Evolutionary conservation across 2,113 vertebrate genomes (phyloP).

Genomic region (Sus scrofa): DNA sequence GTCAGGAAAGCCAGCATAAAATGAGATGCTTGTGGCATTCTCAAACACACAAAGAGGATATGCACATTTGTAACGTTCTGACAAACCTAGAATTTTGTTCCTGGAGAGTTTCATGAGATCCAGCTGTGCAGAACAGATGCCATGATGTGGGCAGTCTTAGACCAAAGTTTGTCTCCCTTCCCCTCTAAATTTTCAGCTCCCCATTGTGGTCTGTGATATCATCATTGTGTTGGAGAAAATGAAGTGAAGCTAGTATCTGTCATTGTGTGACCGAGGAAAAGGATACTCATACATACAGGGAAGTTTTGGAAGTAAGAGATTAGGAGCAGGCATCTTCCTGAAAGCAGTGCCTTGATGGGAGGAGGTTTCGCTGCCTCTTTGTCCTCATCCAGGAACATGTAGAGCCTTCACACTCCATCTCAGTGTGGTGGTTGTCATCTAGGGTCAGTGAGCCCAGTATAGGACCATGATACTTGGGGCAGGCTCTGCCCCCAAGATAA

Average conservation of each 20-base stretch:
- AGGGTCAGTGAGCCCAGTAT: fast-evolving
- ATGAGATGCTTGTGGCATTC: neutral
- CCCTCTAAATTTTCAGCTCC: neutral
- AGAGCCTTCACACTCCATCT: neutral
- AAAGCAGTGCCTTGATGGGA: neutral
- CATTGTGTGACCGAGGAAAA: neutral
- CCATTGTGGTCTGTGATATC: neutral
- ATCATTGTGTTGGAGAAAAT: neutral
- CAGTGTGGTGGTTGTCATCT: neutral
- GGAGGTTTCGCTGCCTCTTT: neutral
- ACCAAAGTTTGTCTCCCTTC: neutral
- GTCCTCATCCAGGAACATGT: neutral
- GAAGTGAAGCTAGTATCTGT: neutral
- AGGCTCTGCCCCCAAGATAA: neutral
- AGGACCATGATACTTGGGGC: neutral
- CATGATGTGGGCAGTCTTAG: neutral
- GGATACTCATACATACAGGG: fast-evolving
- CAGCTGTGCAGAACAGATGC: neutral
- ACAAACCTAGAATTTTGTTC: neutral
- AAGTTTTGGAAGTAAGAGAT: neutral
- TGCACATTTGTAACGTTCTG: neutral
- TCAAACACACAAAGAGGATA: neutral
- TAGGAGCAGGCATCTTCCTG: neutral
- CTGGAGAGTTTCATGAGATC: neutral
- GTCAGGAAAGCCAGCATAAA: neutral